phyloP scores from a whole-genome alignment of 1,140 invertebrate genomes.

The Eurosta solidaginis region DNA sequence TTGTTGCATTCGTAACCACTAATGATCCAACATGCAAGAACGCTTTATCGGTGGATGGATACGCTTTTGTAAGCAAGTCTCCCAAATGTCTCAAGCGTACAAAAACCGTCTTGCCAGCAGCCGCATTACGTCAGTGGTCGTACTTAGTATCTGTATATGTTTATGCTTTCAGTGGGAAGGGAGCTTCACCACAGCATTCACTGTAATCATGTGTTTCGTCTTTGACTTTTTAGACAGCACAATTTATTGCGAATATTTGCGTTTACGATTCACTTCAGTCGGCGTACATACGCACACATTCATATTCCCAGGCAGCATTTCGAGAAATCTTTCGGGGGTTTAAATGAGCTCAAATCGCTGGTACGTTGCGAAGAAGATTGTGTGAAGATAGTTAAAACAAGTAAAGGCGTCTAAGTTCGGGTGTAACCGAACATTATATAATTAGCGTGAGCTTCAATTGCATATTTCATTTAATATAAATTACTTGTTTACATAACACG shows the following conservation, averaged over 20 bases:
- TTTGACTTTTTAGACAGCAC: neutral
- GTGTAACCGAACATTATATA: no score
- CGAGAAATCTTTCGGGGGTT: no score
- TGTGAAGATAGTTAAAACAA: no score
- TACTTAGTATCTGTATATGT: no score
- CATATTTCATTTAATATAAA: no score
- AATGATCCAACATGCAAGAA: slow-evolving; percentile 8
- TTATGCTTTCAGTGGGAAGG: no score
- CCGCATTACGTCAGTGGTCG: neutral
- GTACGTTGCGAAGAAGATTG: no score
- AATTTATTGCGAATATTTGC: slow-evolving; percentile 26
- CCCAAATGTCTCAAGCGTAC: slow-evolving; percentile 3
- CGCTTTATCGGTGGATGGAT: neutral
- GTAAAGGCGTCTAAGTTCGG: no score
- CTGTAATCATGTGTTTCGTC: neutral
- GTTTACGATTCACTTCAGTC: slow-evolving; percentile 25
- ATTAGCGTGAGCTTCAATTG: no score
- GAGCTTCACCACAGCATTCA: neutral
- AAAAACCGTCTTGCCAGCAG: neutral
- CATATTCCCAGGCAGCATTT: no score
- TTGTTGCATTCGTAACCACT: neutral
- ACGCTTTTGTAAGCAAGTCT: neutral
- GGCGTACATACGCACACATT: neutral
- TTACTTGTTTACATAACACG: no score
- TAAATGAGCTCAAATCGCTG: no score